Conservation (phyloP, 2,113 vertebrate species). For the Charina bottae region DNA sequence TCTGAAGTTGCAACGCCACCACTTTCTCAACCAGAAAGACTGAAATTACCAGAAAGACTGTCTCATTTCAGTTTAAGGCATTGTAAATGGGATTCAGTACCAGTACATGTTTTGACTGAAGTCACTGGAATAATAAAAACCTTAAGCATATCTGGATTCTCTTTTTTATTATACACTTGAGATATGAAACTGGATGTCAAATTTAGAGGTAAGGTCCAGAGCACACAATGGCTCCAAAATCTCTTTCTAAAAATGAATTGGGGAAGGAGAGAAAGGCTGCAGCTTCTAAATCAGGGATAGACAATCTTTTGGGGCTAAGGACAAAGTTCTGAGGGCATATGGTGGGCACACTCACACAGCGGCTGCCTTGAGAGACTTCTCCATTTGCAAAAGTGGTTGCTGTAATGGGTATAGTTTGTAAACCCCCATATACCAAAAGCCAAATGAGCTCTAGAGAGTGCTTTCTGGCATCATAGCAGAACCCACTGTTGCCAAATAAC, state of each 20-base stretch:
- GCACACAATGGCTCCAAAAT: neutral
- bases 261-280: neutral
- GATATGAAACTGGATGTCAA: neutral
- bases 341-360: neutral
- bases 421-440: neutral
- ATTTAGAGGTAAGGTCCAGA: neutral
- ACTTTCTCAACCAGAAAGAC: no score
- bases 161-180: neutral
- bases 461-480: neutral
- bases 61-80: neutral
- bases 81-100: neutral
- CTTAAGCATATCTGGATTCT: neutral
- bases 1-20: no score
- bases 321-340: neutral
- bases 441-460: neutral
- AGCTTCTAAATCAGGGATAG: neutral
- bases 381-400: neutral
- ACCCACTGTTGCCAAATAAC: neutral
- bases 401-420: neutral
- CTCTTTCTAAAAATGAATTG: neutral
- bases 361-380: neutral
- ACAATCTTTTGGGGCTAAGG: neutral
- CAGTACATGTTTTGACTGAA: neutral
- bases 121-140: neutral
- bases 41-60: neutral